These are phyloP conservation scores for Syritta pipiens DNA, from an alignment of 2,888 invertebrate species.

Conservation along the genomic window DNA sequence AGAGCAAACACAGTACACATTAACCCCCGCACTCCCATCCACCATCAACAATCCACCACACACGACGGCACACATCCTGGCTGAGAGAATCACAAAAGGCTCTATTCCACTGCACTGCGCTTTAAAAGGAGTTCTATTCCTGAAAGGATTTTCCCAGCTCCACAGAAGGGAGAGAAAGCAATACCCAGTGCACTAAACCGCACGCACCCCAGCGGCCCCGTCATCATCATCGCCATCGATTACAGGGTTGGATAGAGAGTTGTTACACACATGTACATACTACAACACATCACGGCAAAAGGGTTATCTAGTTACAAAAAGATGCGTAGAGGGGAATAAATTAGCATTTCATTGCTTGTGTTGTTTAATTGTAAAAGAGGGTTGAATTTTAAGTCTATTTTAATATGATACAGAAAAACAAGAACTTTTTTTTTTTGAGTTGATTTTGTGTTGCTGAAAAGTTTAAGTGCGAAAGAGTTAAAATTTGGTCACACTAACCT, in stretches of 20 bases:
- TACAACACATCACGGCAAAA: conserved; percentile 12
- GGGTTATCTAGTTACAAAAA: conserved; percentile 28
- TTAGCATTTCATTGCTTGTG: too few species aligned
- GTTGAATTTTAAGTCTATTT: background rate
- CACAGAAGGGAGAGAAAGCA: conserved; percentile 40
- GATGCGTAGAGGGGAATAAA: conserved; percentile 14
- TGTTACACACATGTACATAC: background rate
- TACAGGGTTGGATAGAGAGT: conserved; percentile 27
- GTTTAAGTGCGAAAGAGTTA: background rate
- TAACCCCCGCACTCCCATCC: background rate
- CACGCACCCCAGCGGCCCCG: conserved; percentile 24
- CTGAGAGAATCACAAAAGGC: conserved; percentile 30
- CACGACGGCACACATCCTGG: too few species aligned
- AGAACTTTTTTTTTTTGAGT: too few species aligned
- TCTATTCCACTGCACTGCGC: conserved; percentile 47
- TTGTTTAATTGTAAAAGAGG: conserved; percentile 4
- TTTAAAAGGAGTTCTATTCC: conserved; percentile 31
- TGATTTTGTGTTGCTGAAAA: background rate
- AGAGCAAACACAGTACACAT: background rate
- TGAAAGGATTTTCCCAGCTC: conserved; percentile 35
- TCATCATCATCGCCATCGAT: conserved; percentile 40
- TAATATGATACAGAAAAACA: too few species aligned
- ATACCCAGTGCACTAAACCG: conserved; percentile 23
- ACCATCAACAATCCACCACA: too few species aligned
- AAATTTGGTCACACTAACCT: conserved; percentile 81